These are phyloP conservation scores for Calyptomena viridis DNA, from an alignment of 2,113 vertebrate species.

Conservation along the genomic window DNA sequence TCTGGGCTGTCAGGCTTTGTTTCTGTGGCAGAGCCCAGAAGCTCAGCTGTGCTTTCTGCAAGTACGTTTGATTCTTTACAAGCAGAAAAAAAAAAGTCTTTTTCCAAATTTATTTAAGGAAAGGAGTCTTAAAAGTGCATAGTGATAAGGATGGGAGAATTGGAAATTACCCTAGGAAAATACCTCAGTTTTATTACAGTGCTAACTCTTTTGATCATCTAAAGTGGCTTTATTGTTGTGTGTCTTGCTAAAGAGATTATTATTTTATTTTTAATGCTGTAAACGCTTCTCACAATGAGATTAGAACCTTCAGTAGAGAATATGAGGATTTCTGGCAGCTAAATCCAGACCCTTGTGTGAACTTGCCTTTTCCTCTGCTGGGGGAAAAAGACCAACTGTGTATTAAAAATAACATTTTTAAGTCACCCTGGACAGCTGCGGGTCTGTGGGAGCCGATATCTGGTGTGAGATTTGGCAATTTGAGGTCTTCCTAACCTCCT, in stretches of 20 bases:
- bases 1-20: neutral
- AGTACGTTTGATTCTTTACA: neutral
- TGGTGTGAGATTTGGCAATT: neutral
- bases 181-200: neutral
- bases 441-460: neutral
- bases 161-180: neutral
- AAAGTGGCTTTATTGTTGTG: accelerated
- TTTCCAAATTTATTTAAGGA: neutral
- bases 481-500: neutral
- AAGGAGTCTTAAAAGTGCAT: neutral
- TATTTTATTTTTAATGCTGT: neutral
- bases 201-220: neutral
- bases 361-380: neutral
- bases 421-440: neutral
- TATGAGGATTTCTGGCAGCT: neutral
- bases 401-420: neutral
- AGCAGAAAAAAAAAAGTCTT: neutral
- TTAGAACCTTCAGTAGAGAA: neutral
- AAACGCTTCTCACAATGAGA: neutral
- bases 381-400: neutral
- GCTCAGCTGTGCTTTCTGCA: neutral
- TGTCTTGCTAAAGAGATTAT: neutral
- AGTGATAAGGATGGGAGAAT: neutral
- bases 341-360: accelerated
- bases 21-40: neutral